Conservation (phyloP, 2,888 invertebrate species). For the Spodoptera littoralis region DNA sequence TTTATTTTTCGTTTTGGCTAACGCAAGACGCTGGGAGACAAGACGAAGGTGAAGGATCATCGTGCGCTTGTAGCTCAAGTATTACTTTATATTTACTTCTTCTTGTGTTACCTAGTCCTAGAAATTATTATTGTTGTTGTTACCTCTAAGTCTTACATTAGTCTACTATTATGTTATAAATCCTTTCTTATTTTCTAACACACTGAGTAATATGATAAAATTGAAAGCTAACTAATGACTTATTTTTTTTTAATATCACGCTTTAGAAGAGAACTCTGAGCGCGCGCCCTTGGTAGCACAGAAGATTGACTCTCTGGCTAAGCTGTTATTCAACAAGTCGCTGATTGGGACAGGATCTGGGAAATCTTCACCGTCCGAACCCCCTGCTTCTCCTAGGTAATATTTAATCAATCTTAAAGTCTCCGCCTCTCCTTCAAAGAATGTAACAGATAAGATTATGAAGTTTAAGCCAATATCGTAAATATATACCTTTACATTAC, state of each 20-base stretch:
- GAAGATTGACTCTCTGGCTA: slow-evolving; percentile 93
- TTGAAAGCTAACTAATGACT: background rate
- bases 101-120: background rate
- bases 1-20: slow-evolving; percentile 60
- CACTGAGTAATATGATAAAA: too few relatives aligned
- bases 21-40: slow-evolving; percentile 73
- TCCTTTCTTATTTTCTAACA: background rate
- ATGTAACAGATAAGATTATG: too few relatives aligned
- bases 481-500: too few relatives aligned
- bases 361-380: slow-evolving; percentile 83
- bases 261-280: slow-evolving; percentile 85
- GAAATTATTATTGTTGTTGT: background rate
- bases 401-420: background rate
- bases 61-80: slow-evolving; percentile 78
- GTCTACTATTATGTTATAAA: background rate
- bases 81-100: slow-evolving; percentile 54
- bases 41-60: slow-evolving; percentile 72
- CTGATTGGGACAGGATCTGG: slow-evolving; percentile 82
- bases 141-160: background rate
- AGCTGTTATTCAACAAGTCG: slow-evolving; percentile 91
- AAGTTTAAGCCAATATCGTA: too few relatives aligned
- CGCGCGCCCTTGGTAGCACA: slow-evolving; percentile 91
- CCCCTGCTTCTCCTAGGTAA: slow-evolving; percentile 81
- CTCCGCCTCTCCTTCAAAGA: too few relatives aligned
- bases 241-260: background rate